phyloP scores from a whole-genome alignment of 37 sponge, comb jelly and placozoan species.

The Ianthella basta region DNA sequence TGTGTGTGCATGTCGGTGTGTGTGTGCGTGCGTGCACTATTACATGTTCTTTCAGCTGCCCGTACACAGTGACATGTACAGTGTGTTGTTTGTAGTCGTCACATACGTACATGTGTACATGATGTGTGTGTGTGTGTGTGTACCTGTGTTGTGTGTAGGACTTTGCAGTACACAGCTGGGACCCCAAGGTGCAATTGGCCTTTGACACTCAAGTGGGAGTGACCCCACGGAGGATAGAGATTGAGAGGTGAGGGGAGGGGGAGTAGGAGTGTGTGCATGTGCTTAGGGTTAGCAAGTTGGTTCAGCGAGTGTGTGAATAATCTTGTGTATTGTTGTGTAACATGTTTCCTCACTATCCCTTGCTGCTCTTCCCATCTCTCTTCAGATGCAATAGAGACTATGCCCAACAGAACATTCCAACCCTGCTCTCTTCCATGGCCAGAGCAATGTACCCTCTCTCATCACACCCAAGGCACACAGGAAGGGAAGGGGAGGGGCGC shows the following conservation, averaged over 20 bases:
- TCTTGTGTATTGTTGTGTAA: background rate
- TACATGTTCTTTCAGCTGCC: too few species aligned
- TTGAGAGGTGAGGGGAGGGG: constrained; percentile 73
- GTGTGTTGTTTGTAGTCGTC: too few species aligned
- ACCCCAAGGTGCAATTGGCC: constrained; percentile 96
- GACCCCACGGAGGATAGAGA: constrained; percentile 89
- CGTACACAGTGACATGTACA: too few species aligned
- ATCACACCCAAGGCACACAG: too few species aligned
- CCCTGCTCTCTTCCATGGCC: too few species aligned
- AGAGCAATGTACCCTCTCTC: too few species aligned
- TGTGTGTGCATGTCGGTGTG: background rate
- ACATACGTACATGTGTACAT: background rate
- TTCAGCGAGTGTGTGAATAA: background rate
- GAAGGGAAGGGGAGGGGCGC: too few species aligned
- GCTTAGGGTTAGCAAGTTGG: too few species aligned
- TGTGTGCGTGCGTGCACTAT: background rate
- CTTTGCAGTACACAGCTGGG: constrained; percentile 74
- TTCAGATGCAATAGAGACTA: too few species aligned
- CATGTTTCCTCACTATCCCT: background rate
- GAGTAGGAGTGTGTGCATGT: background rate
- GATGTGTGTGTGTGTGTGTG: background rate
- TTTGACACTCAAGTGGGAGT: constrained; percentile 83
- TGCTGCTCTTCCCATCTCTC: background rate
- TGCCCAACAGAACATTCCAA: too few species aligned
- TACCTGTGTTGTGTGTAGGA: constrained; percentile 42